A percentile compares a stretch with the other conserved stretches of the same genome.
Evolutionary conservation across 2,797 vertebrate genomes (phyloP).

Genomic region (Enteromius argenteus): DNA sequence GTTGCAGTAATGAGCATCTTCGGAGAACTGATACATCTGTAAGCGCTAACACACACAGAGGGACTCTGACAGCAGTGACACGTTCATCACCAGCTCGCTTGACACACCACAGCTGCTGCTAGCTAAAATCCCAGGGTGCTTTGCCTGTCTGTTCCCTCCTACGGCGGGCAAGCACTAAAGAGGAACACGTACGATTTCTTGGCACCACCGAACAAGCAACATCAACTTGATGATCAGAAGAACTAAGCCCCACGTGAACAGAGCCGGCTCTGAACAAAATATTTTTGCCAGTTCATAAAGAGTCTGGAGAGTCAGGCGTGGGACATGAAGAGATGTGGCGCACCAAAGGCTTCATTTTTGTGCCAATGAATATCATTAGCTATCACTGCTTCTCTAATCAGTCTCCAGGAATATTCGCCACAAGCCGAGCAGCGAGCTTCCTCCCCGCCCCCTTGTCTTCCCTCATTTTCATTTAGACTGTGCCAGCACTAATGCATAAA

Average conservation of each 20-base stretch:
- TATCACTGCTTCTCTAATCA: conserved; percentile 75
- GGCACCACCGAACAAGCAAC: conserved; percentile 22
- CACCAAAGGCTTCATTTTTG: conserved; percentile 71
- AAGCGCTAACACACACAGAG: conserved; percentile 49
- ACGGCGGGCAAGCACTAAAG: conserved; percentile 47
- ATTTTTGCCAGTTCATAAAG: conserved; percentile 11
- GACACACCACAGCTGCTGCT: conserved; percentile 68
- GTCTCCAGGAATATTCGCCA: conserved; percentile 70
- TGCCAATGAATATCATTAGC: conserved; percentile 77
- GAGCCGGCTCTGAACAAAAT: conserved; percentile 11
- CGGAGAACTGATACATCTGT: conserved; percentile 65
- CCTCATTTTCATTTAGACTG: conserved; percentile 61
- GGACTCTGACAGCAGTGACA: conserved; percentile 64
- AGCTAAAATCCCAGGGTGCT: conserved; percentile 59
- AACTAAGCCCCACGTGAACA: conserved; percentile 29
- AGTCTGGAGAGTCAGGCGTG: conserved; percentile 40
- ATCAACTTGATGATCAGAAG: conserved; percentile 51
- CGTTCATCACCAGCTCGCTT: conserved; percentile 67
- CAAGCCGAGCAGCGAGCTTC: conserved; percentile 56
- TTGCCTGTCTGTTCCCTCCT: conserved; percentile 51
- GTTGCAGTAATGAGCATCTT: conserved; percentile 41
- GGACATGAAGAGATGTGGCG: conserved; percentile 65
- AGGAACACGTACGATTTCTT: conserved; percentile 34
- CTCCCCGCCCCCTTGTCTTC: conserved; percentile 61
- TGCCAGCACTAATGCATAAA: conserved; percentile 65